Percentiles rank a stretch among this genome's conserved stretches.
phyloP scores from a whole-genome alignment of 2,797 vertebrate species.

The Sarcoramphus papa region DNA sequence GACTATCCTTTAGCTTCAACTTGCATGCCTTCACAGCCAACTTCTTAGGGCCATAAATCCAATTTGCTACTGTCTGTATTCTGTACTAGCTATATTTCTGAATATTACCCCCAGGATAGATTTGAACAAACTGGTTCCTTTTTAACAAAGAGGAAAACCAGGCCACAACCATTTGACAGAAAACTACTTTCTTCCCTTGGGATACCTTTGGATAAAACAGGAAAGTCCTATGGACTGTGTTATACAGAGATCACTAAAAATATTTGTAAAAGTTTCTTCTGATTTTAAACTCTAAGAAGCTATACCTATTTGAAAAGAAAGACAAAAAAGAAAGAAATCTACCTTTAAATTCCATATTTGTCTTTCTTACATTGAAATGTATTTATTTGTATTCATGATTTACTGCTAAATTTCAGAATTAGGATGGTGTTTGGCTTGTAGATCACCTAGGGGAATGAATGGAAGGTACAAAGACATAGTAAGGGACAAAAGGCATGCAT shows the following conservation, averaged over 20 bases:
- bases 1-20: not conserved
- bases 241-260: not conserved
- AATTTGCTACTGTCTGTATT: not conserved
- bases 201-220: not conserved
- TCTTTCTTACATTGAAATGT: not conserved
- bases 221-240: not conserved
- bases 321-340: not conserved
- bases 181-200: not conserved
- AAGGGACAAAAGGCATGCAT: not conserved
- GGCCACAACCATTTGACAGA: not conserved
- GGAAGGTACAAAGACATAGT: not conserved
- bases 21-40: not conserved
- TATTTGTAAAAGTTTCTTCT: not conserved
- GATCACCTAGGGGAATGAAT: not conserved
- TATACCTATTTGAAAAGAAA: not conserved
- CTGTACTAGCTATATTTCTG: not conserved
- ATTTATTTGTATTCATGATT: not conserved
- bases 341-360: not conserved
- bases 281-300: not conserved
- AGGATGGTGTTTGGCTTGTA: not conserved
- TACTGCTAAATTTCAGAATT: not conserved
- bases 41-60: not conserved
- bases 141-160: not conserved
- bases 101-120: not conserved
- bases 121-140: not conserved